Evolutionary conservation across 2,797 vertebrate genomes (phyloP), one percentile per base, ranked within the genome.

Genomic region (Phrynocephalus guinanensis): DNA sequence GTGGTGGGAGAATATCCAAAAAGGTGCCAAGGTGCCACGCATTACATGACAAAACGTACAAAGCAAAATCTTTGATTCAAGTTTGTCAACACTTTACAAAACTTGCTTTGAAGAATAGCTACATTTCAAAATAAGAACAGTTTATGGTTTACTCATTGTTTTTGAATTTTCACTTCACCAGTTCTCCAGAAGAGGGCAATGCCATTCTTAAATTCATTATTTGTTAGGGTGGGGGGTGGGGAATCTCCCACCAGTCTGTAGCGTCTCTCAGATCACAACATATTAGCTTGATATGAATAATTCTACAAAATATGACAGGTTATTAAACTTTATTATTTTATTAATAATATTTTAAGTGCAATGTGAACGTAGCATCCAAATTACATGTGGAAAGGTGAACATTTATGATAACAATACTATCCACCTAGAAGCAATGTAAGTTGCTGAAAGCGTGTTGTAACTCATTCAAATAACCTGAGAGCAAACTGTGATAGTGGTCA

Each of bases 101-200:
- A 33, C 0, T 30, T 44, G 38, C 60, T 38, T 16, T 70, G 50
- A 33, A 80, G 22, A 44, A 38, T 2, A 72, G 28, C 0, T 1
- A 3, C 52, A 11, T 28, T 85, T 85, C 5, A 60, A 72, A 72
- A 72, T 1, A 1, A 30, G 1, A 63, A 63, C 15, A 63, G 60
- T 18, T 63, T 56, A 56, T 56, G 52, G 52, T 10, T 56, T 13
- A 56, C 9, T 6, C 18, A 24, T 9, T 5, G 52, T 0, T 86
- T 67, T 10, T 28, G 0, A 0, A 81, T 76, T 89, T 79, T 83
- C 33, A 70, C 77, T 93, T 76, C 81, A 33, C 71, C 38, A 0
- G 4, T 56, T 90, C 84, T 63, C 95, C 95, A 95, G 93, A 3
- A 94, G 95, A 93, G 94, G 95, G 94, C 95, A 92, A 87, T 93